Conservation (phyloP, 2,888 invertebrate genomes). For the Panopea generosa region DNA sequence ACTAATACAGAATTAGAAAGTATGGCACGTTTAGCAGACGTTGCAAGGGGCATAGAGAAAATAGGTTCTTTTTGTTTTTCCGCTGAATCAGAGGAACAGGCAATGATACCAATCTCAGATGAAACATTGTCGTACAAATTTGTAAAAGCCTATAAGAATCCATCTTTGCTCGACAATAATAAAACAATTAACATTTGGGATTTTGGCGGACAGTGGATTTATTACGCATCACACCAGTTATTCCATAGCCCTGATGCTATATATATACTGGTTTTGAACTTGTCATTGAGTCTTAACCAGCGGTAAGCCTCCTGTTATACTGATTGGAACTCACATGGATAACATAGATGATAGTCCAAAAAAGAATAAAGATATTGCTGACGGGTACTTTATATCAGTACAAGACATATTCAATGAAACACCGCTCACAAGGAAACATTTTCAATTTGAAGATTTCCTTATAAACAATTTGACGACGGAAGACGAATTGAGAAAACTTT, state of each 20-base stretch:
- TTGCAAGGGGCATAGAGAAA: too few relatives aligned
- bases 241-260: too few relatives aligned
- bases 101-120: too few relatives aligned
- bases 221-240: constrained; percentile 27
- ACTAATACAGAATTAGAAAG: too few relatives aligned
- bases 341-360: too few relatives aligned
- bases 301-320: constrained; percentile 25
- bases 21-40: too few relatives aligned
- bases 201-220: constrained; percentile 29
- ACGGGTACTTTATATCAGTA: constrained; percentile 17
- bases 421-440: constrained; percentile 24
- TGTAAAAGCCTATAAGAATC: too few relatives aligned
- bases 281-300: constrained; percentile 1
- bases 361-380: constrained; percentile 9
- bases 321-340: constrained; percentile 38
- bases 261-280: constrained; percentile 12
- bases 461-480: too few relatives aligned
- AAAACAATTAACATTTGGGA: constrained; percentile 21
- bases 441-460: constrained; percentile 21
- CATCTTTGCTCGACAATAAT: not conserved
- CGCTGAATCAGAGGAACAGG: too few relatives aligned
- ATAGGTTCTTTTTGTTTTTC: too few relatives aligned
- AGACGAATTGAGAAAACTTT: too few relatives aligned
- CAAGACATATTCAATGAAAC: constrained; percentile 21
- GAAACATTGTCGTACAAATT: too few relatives aligned